phyloP scores from a whole-genome alignment of 2,888 invertebrate species.

The Conus canariensis region DNA sequence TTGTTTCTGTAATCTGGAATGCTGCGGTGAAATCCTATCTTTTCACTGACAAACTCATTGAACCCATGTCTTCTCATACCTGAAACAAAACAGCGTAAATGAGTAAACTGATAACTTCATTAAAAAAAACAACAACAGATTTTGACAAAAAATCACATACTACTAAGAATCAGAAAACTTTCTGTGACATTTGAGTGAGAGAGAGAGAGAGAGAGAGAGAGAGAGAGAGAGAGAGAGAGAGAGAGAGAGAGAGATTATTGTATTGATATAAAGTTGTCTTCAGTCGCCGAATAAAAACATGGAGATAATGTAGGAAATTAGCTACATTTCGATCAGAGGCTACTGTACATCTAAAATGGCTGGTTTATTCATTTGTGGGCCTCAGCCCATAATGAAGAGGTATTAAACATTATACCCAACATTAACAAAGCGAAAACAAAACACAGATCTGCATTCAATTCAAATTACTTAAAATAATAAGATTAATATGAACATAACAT shows the following conservation, averaged over 20 bases:
- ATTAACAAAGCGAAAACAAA: no score
- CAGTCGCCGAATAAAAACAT: no score
- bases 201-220: neutral
- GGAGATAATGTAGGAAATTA: no score
- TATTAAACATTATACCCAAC: no score
- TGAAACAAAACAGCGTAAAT: constrained; percentile 49
- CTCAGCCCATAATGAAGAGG: no score
- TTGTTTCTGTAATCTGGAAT: constrained; percentile 93
- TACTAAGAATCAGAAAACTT: neutral
- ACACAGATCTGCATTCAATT: no score
- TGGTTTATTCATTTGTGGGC: no score
- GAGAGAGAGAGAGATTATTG: neutral
- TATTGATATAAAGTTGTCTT: no score
- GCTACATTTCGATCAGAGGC: no score
- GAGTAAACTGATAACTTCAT: neutral
- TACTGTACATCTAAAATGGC: no score
- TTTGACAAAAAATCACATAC: neutral
- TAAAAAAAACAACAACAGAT: neutral
- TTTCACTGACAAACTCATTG: constrained; percentile 92
- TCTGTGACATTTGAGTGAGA: neutral
- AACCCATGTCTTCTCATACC: constrained; percentile 91
- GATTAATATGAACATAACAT: no score
- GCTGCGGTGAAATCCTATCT: constrained; percentile 88
- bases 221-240: neutral
- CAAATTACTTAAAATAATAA: no score